Conservation (phyloP, 2,888 invertebrate species). For the Pollenia griseotomentosa region DNA sequence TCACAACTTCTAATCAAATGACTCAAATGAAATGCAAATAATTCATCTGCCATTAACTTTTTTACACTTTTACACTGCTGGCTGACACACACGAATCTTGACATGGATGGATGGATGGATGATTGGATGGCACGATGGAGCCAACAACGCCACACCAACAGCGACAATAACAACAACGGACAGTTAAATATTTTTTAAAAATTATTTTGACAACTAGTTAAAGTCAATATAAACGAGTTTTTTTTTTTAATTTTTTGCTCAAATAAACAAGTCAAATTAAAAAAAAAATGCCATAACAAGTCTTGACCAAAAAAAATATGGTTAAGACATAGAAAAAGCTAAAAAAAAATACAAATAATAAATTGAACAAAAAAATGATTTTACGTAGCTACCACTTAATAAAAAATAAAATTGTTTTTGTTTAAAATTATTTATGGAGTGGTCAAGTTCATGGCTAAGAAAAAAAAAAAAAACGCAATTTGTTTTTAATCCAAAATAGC, state of each 20-base stretch:
- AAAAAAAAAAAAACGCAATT: constrained; percentile 35
- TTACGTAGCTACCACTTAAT: background rate
- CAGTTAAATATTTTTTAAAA: constrained; percentile 22
- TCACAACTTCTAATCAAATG: constrained; percentile 41
- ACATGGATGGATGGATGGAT: background rate
- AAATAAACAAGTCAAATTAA: constrained; percentile 44
- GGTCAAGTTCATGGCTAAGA: constrained; percentile 60
- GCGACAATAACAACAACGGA: background rate
- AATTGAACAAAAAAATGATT: constrained; percentile 20
- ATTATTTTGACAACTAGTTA: constrained; percentile 56
- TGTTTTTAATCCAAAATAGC: constrained; percentile 24
- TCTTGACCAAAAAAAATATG: background rate
- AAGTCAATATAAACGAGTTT: constrained; percentile 10
- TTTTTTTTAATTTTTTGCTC: constrained; percentile 8
- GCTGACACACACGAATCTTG: constrained; percentile 7
- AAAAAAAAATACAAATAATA: background rate
- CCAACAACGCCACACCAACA: background rate
- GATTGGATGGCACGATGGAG: background rate
- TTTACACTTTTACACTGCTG: background rate
- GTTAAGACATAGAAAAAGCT: no score
- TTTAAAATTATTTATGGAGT: constrained; percentile 27
- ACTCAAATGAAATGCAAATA: constrained; percentile 32
- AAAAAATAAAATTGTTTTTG: constrained; percentile 4
- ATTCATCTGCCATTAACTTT: constrained; percentile 12
- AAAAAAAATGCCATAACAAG: background rate